Base-by-base conservation (phyloP, 2,113 vertebrate genomes). In the Ascaphus truei region DNA sequence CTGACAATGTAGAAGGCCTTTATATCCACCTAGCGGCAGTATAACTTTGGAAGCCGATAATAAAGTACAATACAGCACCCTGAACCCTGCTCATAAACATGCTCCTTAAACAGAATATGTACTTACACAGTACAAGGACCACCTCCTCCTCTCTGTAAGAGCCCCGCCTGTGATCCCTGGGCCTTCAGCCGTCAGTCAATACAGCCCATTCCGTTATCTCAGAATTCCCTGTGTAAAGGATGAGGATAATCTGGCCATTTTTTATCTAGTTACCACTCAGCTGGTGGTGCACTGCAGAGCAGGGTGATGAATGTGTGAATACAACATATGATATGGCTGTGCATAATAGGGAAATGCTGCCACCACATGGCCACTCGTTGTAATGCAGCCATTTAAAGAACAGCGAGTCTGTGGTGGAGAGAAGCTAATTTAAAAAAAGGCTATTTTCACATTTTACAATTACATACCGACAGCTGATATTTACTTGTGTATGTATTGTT, bases 251-350 rank as follows among this genome's bases (percentile, higher is more conserved):
- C 15, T 18, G 33, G 31, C 62, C 20, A 52, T 51, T 65, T 65
- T 52, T 64, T 36, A 27, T 13, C 31, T 31, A 53, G 47, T 65
- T 65, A 65, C 6, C 23, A 37, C 47, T 37, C 62, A 52, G 62
- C 47, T 53, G 62, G 23, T 65, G 62, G 48, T 65, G 62, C 62
- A 65, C 31, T 65, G 62, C 62, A 65, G 62, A 65, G 36, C 60
- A 39, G 33, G 36, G 52, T 65, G 62, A 65, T 65, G 33, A 53
- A 65, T 65, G 47, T 31, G 10, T 16, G 61, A 23, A 48, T 51
- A 26, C 31, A 36, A 26, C 31, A 36, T 48, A 34, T 5, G 47
- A 64, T 16, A 33, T 27, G 23, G 15, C 9, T 18, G 30, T 16
- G 13, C 48, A 18, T 53, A 18, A 25, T 29, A 10, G 33, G 48